Conservation (phyloP, 2,113 vertebrate genomes). For the Heteronetta atricapilla region DNA sequence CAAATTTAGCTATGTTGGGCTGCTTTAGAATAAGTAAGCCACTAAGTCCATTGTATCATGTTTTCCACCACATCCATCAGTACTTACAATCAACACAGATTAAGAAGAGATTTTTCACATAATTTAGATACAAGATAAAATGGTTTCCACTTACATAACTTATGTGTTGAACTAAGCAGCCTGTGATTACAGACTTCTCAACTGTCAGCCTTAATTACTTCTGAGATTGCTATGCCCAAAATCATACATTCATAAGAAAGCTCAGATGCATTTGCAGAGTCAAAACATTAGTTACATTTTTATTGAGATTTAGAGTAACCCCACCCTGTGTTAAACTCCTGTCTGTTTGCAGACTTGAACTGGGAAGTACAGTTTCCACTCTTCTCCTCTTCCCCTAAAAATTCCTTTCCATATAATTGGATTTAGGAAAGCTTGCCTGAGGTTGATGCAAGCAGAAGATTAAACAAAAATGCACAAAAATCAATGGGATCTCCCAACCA, state of each 20-base stretch:
- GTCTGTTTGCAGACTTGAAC: background rate
- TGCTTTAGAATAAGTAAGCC: background rate
- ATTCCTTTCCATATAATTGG: background rate
- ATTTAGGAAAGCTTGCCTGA: background rate
- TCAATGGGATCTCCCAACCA: background rate
- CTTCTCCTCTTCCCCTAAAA: background rate
- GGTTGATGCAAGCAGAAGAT: background rate
- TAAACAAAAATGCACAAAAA: background rate
- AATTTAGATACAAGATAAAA: conserved; percentile 14
- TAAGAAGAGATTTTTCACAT: conserved; percentile 8
- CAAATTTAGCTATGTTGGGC: background rate
- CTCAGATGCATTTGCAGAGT: background rate
- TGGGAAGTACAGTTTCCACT: background rate
- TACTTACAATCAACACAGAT: conserved; percentile 43
- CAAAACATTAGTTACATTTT: background rate
- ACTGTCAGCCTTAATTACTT: background rate
- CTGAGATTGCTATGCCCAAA: background rate
- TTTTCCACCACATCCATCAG: conserved; percentile 68
- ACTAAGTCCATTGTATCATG: conserved; percentile 19
- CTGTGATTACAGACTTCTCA: background rate
- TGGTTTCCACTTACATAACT: background rate
- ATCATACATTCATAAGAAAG: background rate
- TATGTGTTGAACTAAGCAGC: background rate
- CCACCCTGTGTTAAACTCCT: background rate
- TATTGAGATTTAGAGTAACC: background rate